Percentiles rank a stretch among this genome's conserved stretches.
Conservation (phyloP, 92 coral and sea anemone genomes). For the Epizoanthus fatuus region DNA sequence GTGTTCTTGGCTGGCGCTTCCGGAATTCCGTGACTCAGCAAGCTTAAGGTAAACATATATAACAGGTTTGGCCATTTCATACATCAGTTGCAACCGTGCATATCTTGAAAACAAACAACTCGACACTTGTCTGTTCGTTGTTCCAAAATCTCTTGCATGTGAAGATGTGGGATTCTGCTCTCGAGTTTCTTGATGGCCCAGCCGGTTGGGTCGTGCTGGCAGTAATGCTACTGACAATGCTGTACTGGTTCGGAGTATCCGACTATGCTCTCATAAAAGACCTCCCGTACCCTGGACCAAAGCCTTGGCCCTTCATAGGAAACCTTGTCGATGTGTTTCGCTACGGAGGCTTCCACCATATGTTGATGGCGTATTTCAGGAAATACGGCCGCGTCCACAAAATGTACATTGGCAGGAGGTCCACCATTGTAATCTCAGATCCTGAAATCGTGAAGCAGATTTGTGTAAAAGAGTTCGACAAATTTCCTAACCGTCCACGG, state of each 20-base stretch:
- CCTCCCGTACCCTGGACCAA: slow-evolving; percentile 69
- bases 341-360: slow-evolving; percentile 82
- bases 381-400: slow-evolving; percentile 80
- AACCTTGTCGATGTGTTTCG: slow-evolving; percentile 71
- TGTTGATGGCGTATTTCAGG: slow-evolving; percentile 73
- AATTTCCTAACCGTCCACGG: slow-evolving; percentile 79
- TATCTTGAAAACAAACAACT: too few relatives aligned
- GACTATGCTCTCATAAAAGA: slow-evolving; percentile 59
- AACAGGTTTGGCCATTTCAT: too few relatives aligned
- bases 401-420: slow-evolving; percentile 69
- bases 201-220: slow-evolving; percentile 40
- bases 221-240: slow-evolving; percentile 38
- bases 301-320: slow-evolving; percentile 84
- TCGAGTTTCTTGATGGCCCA: slow-evolving; percentile 3
- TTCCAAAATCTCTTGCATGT: neutral
- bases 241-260: slow-evolving; percentile 78
- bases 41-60: neutral
- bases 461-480: slow-evolving; percentile 79
- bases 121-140: neutral
- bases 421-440: slow-evolving; percentile 69
- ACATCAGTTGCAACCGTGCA: too few relatives aligned
- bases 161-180: slow-evolving; percentile 9
- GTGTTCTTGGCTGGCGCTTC: too few relatives aligned
- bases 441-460: slow-evolving; percentile 84
- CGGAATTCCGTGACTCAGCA: too few relatives aligned